These are phyloP conservation scores for Nycticryphes semicollaris DNA, from an alignment of 2,113 vertebrate species.

Conservation along the genomic window DNA sequence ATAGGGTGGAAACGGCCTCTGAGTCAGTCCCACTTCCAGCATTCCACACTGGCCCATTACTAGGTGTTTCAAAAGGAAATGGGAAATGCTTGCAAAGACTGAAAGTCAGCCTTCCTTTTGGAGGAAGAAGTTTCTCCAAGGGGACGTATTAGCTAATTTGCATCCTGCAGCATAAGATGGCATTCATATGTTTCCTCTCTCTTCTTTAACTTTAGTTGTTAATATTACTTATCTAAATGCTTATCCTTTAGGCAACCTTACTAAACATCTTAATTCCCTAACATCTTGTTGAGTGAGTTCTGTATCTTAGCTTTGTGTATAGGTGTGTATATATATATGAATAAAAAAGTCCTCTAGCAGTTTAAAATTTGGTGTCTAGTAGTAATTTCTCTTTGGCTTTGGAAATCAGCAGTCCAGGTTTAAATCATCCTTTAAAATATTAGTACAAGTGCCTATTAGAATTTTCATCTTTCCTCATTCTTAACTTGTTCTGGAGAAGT, in stretches of 20 bases:
- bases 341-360: background rate
- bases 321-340: background rate
- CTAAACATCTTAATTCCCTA: slow-evolving; percentile 36
- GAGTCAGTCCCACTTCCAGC: background rate
- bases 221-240: slow-evolving; percentile 7
- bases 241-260: background rate
- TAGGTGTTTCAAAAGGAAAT: background rate
- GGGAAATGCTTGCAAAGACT: background rate
- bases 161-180: background rate
- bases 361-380: background rate
- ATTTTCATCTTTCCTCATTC: background rate
- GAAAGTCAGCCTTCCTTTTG: background rate
- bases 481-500: background rate
- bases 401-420: background rate
- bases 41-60: background rate
- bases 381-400: background rate
- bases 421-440: background rate
- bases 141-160: background rate
- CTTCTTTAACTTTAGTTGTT: background rate
- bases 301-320: background rate
- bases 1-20: background rate
- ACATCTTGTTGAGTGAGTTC: background rate
- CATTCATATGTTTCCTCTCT: background rate
- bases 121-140: background rate
- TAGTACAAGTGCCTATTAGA: background rate